phyloP scores from a whole-genome alignment of 2,888 invertebrate genomes.

The Petrolisthes cinctipes region DNA sequence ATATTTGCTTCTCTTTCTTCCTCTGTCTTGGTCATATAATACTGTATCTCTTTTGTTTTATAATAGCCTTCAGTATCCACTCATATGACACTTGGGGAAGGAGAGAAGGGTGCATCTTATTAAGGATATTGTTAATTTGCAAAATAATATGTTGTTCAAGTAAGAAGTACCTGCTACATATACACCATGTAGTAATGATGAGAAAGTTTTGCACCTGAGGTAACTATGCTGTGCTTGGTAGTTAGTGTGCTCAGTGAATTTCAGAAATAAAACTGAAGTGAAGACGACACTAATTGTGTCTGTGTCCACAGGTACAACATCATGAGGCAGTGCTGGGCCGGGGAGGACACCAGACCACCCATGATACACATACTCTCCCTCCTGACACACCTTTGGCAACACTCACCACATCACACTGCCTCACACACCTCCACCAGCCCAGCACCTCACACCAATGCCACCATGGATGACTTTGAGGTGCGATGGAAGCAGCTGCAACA shows the following conservation, averaged over 20 bases:
- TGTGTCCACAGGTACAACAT: conserved; percentile 75
- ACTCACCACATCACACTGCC: conserved; percentile 7
- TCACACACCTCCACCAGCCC: conserved; percentile 54
- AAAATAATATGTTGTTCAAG: no score
- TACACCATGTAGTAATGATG: no score
- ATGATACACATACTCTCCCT: conserved; percentile 73
- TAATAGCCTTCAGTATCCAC: no score
- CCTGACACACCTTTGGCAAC: conserved; percentile 70
- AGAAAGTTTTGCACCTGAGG: no score
- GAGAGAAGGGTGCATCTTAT: no score
- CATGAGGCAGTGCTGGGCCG: conserved; percentile 81
- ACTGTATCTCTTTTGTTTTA: background rate
- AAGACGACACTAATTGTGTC: background rate
- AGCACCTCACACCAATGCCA: conserved; percentile 68
- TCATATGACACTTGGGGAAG: no score
- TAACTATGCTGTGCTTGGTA: no score
- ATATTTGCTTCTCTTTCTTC: background rate
- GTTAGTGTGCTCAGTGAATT: background rate
- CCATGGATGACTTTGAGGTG: conserved; percentile 76
- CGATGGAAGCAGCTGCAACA: conserved; percentile 81
- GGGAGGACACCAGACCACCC: conserved; percentile 70
- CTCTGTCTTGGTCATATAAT: background rate
- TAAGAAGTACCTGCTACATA: no score
- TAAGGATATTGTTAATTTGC: no score
- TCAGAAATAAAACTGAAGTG: background rate